Base-by-base conservation (phyloP, 2,113 vertebrate genomes). In the Bos javanicus region DNA sequence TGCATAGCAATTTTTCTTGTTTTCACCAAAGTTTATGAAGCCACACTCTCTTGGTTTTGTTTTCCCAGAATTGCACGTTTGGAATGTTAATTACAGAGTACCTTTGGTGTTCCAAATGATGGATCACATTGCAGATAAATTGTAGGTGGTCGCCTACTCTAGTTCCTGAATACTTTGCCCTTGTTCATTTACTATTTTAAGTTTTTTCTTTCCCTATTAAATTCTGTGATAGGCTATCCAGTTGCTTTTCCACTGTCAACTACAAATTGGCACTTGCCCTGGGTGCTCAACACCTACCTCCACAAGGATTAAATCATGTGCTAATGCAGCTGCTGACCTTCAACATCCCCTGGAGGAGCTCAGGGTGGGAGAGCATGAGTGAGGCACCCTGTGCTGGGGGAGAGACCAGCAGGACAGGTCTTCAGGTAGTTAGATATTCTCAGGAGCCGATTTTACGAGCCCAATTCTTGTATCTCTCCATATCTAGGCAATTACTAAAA, bases 81-180 rank as follows among this genome's bases (percentile, higher is more conserved):
- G 57, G 87, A 86, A 92, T 82, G 23, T 85, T 94, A 87, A 74
- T 96, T 83, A 82, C 43, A 85, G 92, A 92, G 74, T 33, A 71
- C 14, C 2, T 56, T 80, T 39, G 43, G 50, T 11, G 87, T 94
- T 90, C 64, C 48, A 74, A 14, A 25, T 23, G 30, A 52, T 74
- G 33, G 52, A 6, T 92, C 13, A 6, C 80, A 30, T 71, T 39
- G 23, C 54, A 46, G 30, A 64, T 92, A 48, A 74, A 59, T 33
- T 64, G 12, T 52, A 86, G 78, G 15, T 62, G 30, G 52, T 39
- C 16, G 25, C 43, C 67, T 86, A 12, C 6, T 88, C n/a, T 89
- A 74, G 36, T 50, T 96, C n/a, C 81, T 88, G 57, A 91, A 39
- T 76, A 54, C 25, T 97, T 91, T 89, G 39, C 64, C 28, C 54